Conservation (phyloP, 2,113 vertebrate species). For the Cavia porcellus region DNA sequence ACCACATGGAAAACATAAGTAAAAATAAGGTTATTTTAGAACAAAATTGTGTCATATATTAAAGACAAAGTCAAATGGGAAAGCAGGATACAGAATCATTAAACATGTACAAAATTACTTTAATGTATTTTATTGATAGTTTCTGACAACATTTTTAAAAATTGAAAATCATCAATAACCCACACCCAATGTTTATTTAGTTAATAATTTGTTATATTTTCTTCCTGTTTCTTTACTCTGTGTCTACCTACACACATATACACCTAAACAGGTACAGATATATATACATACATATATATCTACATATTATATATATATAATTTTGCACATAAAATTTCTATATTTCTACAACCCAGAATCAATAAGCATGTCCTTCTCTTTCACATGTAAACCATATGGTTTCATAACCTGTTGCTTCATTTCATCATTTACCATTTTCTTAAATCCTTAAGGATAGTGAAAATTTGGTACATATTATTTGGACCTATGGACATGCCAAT, state of each 20-base stretch:
- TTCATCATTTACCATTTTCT: background rate
- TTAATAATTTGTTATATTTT: conserved; percentile 44
- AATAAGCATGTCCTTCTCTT: conserved; percentile 23
- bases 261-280: background rate
- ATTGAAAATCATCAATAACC: background rate
- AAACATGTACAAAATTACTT: conserved; percentile 1
- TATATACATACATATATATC: too few relatives aligned
- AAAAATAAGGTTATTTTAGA: conserved; percentile 39
- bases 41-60: background rate
- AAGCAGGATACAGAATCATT: conserved; percentile 3
- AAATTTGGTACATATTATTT: background rate
- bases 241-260: background rate
- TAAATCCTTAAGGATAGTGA: background rate
- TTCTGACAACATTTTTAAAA: conserved; percentile 5
- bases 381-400: background rate
- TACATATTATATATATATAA: background rate
- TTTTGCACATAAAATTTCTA: background rate
- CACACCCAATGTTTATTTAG: background rate
- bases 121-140: conserved; percentile 35
- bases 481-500: background rate
- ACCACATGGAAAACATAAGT: background rate
- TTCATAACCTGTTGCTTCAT: background rate
- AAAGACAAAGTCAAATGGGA: conserved; percentile 22
- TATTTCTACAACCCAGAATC: background rate
- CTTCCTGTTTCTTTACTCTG: background rate